phyloP scores from a whole-genome alignment of 1,140 invertebrate genomes.

The Epicauta chinensis region DNA sequence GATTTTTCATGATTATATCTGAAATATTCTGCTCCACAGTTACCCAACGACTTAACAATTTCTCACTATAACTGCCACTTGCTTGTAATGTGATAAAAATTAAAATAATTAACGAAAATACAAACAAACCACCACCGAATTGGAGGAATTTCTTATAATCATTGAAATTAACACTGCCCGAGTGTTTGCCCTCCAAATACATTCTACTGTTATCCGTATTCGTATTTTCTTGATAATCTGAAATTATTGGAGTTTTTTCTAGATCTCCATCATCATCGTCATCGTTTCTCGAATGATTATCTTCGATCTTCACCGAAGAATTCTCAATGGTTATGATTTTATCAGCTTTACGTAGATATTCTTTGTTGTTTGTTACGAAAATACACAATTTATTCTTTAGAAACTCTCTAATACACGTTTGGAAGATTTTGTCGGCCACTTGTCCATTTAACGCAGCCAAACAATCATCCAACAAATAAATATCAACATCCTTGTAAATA shows the following conservation, averaged over 20 bases:
- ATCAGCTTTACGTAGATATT: constrained; percentile 73
- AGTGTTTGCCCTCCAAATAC: constrained; percentile 12
- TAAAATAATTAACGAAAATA: constrained; percentile 5
- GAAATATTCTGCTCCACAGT: constrained; percentile 9
- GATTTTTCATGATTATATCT: constrained; percentile 2
- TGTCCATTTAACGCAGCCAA: constrained; percentile 70
- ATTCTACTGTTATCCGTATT: not conserved
- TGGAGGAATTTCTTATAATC: constrained; percentile 15
- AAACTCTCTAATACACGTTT: constrained; percentile 63
- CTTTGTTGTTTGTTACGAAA: constrained; percentile 82
- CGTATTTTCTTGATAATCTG: not conserved
- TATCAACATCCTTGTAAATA: constrained; percentile 69
- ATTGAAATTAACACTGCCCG: constrained; percentile 10
- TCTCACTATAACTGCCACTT: constrained; percentile 12
- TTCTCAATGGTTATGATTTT: constrained; percentile 56
- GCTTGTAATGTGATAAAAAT: constrained; percentile 11
- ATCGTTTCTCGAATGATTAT: not conserved
- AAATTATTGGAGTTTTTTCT: not conserved
- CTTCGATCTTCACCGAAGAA: constrained; percentile 40
- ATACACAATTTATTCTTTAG: constrained; percentile 66
- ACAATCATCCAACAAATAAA: constrained; percentile 81
- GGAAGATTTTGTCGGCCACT: constrained; percentile 62
- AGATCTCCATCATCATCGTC: not conserved
- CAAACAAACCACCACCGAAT: constrained; percentile 17
- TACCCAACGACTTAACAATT: constrained; percentile 19